Evolutionary conservation across 2,888 invertebrate species (phyloP).

Genomic region (Hydrotaea diabolus): DNA sequence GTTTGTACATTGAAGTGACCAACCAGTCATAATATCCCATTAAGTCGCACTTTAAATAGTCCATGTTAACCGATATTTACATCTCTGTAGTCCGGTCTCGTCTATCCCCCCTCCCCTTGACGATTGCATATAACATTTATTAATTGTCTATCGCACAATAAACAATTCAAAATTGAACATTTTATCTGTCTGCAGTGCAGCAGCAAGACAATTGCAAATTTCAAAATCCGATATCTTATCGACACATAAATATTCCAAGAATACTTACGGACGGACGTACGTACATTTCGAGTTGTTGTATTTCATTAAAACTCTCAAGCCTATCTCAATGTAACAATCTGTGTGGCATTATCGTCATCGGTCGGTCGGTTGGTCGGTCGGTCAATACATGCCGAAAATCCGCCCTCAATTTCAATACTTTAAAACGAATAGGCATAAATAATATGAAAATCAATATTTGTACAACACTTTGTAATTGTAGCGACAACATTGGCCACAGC

Average conservation of each 20-base stretch:
- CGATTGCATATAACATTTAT: neutral
- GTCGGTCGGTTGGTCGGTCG: neutral
- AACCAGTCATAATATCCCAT: neutral
- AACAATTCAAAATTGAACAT: neutral
- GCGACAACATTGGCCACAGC: neutral
- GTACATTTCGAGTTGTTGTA: too few species aligned
- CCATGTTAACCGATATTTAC: neutral
- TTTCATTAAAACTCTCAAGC: too few species aligned
- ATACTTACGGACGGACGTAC: too few species aligned
- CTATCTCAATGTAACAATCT: neutral
- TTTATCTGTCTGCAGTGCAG: too few species aligned
- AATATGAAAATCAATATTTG: constrained; percentile 16
- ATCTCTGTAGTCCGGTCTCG: neutral
- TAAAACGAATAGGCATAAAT: constrained; percentile 3
- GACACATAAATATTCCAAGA: neutral
- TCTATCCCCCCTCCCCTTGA: neutral
- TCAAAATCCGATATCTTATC: neutral
- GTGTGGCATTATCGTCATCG: neutral
- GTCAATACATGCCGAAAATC: neutral
- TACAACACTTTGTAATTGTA: constrained; percentile 17
- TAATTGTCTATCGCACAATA: neutral
- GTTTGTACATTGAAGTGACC: neutral
- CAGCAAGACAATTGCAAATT: neutral
- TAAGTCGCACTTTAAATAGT: neutral
- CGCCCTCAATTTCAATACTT: constrained; percentile 7